These are phyloP conservation scores for Esperia sulphurella DNA, from an alignment of 2,888 invertebrate species.

Conservation along the genomic window DNA sequence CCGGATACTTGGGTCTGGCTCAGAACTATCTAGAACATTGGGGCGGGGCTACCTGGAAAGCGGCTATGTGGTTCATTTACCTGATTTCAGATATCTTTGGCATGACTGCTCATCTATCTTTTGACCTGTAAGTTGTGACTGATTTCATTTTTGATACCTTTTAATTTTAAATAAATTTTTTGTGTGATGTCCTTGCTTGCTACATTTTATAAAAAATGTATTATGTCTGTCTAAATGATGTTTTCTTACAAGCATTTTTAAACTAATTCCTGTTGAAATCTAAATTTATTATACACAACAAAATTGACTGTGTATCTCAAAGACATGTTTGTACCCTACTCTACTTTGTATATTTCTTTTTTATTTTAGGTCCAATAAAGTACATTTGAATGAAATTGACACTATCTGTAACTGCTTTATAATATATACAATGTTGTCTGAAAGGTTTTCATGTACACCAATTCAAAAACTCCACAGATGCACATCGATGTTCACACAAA, in stretches of 20 bases:
- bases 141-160: background rate
- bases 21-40: constrained; percentile 74
- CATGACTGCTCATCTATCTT: constrained; percentile 85
- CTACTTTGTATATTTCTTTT: too few species aligned
- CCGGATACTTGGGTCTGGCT: constrained; percentile 62
- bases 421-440: background rate
- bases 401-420: too few species aligned
- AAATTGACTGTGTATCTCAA: too few species aligned
- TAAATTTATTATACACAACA: too few species aligned
- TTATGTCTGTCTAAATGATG: too few species aligned
- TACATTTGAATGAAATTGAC: too few species aligned
- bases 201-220: background rate
- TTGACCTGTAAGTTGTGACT: constrained; percentile 82
- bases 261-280: too few species aligned
- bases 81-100: constrained; percentile 89
- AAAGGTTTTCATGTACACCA: too few species aligned
- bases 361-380: too few species aligned
- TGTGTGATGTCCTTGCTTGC: background rate
- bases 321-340: too few species aligned
- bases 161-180: background rate
- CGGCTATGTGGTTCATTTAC: constrained; percentile 88
- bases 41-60: constrained; percentile 79
- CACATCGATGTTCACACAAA: constrained; percentile 71
- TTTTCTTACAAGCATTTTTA: too few species aligned
- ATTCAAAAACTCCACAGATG: constrained; percentile 56